phyloP scores from a whole-genome alignment of 2,113 vertebrate species.

The Vireo altiloquus region DNA sequence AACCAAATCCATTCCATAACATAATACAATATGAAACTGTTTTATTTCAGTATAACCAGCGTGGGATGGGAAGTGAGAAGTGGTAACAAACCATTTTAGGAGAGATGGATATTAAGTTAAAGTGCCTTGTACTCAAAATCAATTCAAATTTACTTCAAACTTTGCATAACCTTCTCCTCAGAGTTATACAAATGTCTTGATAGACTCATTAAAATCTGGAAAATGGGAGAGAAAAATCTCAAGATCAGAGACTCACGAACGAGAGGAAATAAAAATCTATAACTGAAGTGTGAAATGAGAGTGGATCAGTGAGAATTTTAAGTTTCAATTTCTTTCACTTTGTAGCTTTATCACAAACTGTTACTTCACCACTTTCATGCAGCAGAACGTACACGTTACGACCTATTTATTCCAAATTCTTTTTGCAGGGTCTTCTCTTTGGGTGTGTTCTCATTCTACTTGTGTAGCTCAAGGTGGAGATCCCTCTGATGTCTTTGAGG shows the following conservation, averaged over 20 bases:
- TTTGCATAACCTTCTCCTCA: conserved; percentile 46
- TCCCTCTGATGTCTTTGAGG: not conserved
- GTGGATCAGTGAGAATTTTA: not conserved
- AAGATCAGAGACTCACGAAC: not conserved
- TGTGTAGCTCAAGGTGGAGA: not conserved
- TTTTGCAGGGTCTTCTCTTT: not conserved
- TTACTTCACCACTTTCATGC: not conserved
- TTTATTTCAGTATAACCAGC: not conserved
- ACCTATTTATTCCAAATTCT: not conserved
- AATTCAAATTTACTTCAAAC: conserved; percentile 43
- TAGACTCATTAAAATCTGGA: conserved; percentile 40
- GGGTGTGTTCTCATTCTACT: not conserved
- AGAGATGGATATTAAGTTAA: not conserved
- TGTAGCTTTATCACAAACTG: not conserved
- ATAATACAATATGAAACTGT: not conserved
- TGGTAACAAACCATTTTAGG: not conserved
- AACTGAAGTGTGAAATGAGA: not conserved
- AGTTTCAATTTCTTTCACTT: conserved; percentile 3
- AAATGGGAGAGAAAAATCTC: conserved; percentile 7
- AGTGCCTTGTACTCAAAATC: not conserved
- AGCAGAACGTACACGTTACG: not conserved
- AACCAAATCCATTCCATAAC: not conserved
- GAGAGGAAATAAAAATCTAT: not conserved
- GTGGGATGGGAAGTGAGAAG: not conserved
- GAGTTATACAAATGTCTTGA: conserved; percentile 17